Percentiles rank a stretch among this genome's conserved stretches.
Evolutionary conservation across 2,113 vertebrate genomes (phyloP).

Genomic region (Telmatochromis sp.): DNA sequence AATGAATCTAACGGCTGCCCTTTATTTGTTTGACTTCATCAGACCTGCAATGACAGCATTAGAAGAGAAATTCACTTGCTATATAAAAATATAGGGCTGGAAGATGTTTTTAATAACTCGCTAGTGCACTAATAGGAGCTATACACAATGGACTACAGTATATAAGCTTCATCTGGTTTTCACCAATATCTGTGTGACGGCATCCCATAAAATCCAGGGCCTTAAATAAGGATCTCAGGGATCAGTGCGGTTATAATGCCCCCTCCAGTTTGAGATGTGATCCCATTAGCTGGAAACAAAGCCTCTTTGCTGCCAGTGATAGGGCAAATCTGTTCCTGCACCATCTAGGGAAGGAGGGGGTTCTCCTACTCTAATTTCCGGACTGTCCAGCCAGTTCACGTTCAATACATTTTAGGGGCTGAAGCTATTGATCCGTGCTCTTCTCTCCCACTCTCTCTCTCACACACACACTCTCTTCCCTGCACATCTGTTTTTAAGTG

Average conservation of each 20-base stretch:
- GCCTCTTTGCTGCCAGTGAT: constrained; percentile 76
- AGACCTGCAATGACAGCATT: background rate
- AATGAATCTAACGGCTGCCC: background rate
- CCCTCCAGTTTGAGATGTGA: constrained; percentile 66
- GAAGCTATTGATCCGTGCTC: constrained; percentile 48
- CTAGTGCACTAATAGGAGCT: background rate
- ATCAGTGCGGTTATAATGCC: constrained; percentile 68
- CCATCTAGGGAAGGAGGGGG: background rate
- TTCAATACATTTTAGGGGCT: constrained; percentile 74
- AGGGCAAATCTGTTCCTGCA: constrained; percentile 71
- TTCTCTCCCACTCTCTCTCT: background rate
- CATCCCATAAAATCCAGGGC: background rate
- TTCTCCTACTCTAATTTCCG: constrained; percentile 62
- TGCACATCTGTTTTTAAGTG: constrained; percentile 55
- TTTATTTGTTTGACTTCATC: background rate
- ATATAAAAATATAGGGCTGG: background rate
- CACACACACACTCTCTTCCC: background rate
- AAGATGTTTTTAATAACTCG: background rate
- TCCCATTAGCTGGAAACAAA: constrained; percentile 76
- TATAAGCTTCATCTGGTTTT: background rate
- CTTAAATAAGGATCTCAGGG: constrained; percentile 53
- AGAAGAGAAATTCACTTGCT: background rate
- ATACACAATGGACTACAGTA: background rate
- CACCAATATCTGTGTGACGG: background rate
- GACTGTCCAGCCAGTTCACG: constrained; percentile 55